Conservation (phyloP, 1,140 invertebrate species). For the Caenorhabditis tropicalis region DNA sequence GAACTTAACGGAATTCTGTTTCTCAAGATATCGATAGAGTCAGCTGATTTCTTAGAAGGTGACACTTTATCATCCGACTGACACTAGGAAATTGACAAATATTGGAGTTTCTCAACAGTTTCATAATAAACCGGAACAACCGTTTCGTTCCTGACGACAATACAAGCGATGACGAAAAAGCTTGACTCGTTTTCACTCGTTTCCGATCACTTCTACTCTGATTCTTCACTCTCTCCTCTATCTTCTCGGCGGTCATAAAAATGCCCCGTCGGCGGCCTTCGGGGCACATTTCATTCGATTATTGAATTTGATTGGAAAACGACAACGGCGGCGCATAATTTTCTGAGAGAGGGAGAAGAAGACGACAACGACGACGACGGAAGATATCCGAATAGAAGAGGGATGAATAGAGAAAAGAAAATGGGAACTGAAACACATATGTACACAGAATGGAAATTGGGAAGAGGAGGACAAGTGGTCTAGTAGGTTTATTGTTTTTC, state of each 20-base stretch:
- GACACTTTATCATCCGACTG: background rate
- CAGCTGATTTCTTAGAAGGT: slow-evolving; percentile 1
- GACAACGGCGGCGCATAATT: background rate
- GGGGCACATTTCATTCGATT: slow-evolving; percentile 42
- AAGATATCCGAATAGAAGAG: background rate
- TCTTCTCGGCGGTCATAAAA: slow-evolving; percentile 31
- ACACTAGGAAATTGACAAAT: too few relatives aligned
- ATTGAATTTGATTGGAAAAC: slow-evolving; percentile 34
- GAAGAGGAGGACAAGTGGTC: background rate
- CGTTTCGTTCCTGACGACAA: background rate
- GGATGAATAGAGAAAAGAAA: background rate
- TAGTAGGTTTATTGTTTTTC: slow-evolving; percentile 9
- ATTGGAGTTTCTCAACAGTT: too few relatives aligned
- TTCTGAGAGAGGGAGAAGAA: background rate
- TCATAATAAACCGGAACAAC: background rate
- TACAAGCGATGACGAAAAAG: background rate
- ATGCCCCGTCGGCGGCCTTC: slow-evolving; percentile 9
- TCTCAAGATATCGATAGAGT: background rate
- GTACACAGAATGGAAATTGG: background rate
- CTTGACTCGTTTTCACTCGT: slow-evolving; percentile 17
- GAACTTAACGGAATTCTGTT: background rate
- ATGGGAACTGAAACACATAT: slow-evolving; percentile 12
- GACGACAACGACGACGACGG: background rate
- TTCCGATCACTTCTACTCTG: background rate
- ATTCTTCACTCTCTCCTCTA: background rate